Evolutionary conservation across 1,140 invertebrate genomes (phyloP).

Genomic region (Linepithema humile): DNA sequence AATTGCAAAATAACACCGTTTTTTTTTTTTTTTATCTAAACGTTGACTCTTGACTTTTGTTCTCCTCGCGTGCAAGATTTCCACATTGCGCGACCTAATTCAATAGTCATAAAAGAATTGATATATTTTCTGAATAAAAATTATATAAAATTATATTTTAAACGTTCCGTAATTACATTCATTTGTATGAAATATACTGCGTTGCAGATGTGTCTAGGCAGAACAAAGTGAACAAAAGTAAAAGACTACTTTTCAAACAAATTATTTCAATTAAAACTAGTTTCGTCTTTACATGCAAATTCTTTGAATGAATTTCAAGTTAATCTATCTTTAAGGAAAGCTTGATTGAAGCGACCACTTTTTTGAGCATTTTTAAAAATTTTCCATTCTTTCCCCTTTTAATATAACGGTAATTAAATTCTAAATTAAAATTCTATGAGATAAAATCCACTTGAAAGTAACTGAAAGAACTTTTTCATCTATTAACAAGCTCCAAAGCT

Average conservation of each 20-base stretch:
- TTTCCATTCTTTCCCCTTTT: background rate
- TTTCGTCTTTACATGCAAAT: background rate
- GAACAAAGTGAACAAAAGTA: background rate
- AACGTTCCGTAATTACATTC: background rate
- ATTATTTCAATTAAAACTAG: background rate
- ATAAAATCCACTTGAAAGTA: background rate
- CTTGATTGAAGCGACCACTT: background rate
- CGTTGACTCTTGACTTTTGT: background rate
- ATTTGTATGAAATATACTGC: background rate
- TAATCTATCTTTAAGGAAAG: background rate
- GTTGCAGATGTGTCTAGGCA: background rate
- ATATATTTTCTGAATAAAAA: constrained; percentile 2
- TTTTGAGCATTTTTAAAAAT: background rate
- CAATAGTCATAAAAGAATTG: background rate
- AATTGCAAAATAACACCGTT: no score
- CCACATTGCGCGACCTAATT: background rate
- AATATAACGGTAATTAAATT: background rate
- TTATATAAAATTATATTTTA: background rate
- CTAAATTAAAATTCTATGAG: background rate
- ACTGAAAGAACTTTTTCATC: background rate
- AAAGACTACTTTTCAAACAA: background rate
- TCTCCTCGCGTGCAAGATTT: background rate
- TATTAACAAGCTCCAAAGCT: background rate
- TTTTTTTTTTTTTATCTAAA: background rate
- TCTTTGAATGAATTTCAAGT: background rate